Evolutionary conservation across 1,140 invertebrate species (phyloP).

Genomic region (Harpegnathos saltator): DNA sequence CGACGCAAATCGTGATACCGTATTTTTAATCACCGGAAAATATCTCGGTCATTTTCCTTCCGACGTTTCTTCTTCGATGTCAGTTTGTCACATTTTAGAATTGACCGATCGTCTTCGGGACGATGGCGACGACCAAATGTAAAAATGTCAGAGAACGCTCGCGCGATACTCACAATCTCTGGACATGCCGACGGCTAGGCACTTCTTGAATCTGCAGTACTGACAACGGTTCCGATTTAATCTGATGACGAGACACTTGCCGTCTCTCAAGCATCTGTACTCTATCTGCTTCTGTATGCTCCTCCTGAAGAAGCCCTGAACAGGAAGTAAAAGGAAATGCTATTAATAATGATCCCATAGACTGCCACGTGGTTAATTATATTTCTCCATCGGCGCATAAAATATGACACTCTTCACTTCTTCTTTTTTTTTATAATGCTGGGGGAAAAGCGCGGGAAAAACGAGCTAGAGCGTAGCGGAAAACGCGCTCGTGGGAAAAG

Average conservation of each 20-base stretch:
- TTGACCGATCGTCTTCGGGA: neutral
- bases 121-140: neutral
- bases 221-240: conserved; percentile 99
- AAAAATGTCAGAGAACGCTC: conserved; percentile 10
- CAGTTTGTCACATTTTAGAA: neutral
- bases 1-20: neutral
- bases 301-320: conserved; percentile 93
- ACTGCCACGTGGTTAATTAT: conserved; percentile 48
- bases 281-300: conserved; percentile 99
- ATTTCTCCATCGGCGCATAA: conserved; percentile 29
- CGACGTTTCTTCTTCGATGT: conserved; percentile 9
- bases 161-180: conserved; percentile 94
- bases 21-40: neutral
- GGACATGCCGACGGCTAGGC: conserved; percentile 98
- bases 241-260: conserved; percentile 98
- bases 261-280: conserved; percentile 97
- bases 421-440: conserved; percentile 49
- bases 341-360: conserved; percentile 57
- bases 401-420: conserved; percentile 33
- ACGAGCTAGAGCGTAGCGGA: conserved; percentile 19
- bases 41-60: neutral
- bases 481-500: conserved; percentile 42
- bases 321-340: conserved; percentile 61
- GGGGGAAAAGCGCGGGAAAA: conserved; percentile 14
- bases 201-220: conserved; percentile 99